Percentiles rank a stretch among this genome's conserved stretches.
Evolutionary conservation across 2,888 invertebrate genomes (phyloP).

Genomic region (Rhamnusium bicolor): DNA sequence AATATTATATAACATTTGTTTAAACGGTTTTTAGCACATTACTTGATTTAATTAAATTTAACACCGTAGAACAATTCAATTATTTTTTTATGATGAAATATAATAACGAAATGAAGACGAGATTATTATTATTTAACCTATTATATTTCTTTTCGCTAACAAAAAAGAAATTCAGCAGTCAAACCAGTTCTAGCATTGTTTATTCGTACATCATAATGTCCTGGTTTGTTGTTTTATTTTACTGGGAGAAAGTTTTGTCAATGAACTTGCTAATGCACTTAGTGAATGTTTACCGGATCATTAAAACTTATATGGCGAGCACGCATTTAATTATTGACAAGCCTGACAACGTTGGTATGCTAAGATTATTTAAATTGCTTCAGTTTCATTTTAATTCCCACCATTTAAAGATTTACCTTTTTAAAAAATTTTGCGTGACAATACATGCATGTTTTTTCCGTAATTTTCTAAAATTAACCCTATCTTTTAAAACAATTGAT

Average conservation of each 20-base stretch:
- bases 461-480: not conserved
- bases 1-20: too few relatives aligned
- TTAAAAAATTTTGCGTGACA: not conserved
- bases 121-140: not conserved
- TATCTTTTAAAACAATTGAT: not conserved
- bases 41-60: too few relatives aligned
- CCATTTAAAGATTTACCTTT: not conserved
- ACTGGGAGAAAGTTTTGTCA: slow-evolving; percentile 49
- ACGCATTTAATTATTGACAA: slow-evolving; percentile 29
- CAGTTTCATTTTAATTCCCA: slow-evolving; percentile 6
- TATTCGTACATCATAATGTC: slow-evolving; percentile 11
- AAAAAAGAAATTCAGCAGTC: not conserved
- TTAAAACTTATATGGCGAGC: slow-evolving; percentile 42
- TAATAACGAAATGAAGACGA: not conserved
- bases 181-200: not conserved
- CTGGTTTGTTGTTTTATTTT: slow-evolving; percentile 24
- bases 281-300: slow-evolving; percentile 50
- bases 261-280: slow-evolving; percentile 47
- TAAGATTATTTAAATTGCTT: not conserved
- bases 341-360: not conserved
- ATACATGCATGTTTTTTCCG: not conserved
- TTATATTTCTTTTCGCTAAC: not conserved
- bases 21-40: too few relatives aligned
- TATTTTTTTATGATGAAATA: too few relatives aligned
- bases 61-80: too few relatives aligned